phyloP scores from a whole-genome alignment of 2,888 invertebrate genomes.

The Agrotis puta region DNA sequence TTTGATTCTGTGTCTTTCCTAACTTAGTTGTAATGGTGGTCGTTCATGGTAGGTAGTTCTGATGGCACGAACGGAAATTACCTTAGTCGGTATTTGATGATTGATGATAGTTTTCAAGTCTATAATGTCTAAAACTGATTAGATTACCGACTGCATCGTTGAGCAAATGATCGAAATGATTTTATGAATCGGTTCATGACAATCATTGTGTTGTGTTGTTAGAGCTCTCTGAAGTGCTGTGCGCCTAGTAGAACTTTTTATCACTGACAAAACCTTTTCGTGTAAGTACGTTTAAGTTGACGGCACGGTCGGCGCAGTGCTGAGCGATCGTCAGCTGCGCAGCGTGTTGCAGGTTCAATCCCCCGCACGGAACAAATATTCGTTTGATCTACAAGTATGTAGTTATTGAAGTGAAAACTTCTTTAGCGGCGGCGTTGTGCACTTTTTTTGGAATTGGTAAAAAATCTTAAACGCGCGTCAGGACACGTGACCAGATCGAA shows the following conservation, averaged over 20 bases:
- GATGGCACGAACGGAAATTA: slow-evolving; percentile 31
- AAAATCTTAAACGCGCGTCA: too few species aligned
- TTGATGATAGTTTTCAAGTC: slow-evolving; percentile 19
- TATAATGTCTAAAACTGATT: neutral
- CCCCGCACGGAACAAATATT: too few species aligned
- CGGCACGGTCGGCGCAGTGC: too few species aligned
- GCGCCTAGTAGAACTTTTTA: neutral
- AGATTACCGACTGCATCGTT: neutral
- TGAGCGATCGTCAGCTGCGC: too few species aligned
- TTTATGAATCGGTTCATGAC: neutral
- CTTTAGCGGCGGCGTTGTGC: too few species aligned
- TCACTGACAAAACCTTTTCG: neutral
- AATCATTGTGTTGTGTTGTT: neutral
- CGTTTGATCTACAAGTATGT: too few species aligned
- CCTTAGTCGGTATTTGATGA: slow-evolving; percentile 21
- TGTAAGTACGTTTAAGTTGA: neutral
- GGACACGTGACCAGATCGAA: too few species aligned
- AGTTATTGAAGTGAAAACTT: too few species aligned
- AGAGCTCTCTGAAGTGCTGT: neutral
- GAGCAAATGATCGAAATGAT: slow-evolving; percentile 1
- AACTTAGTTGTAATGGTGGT: slow-evolving; percentile 24
- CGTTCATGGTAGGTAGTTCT: slow-evolving; percentile 18
- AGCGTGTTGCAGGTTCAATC: too few species aligned
- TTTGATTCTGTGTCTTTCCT: slow-evolving; percentile 22
- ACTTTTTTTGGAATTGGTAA: too few species aligned